phyloP scores from a whole-genome alignment of 1,140 invertebrate genomes.

The Dermatophagoides farinae region DNA sequence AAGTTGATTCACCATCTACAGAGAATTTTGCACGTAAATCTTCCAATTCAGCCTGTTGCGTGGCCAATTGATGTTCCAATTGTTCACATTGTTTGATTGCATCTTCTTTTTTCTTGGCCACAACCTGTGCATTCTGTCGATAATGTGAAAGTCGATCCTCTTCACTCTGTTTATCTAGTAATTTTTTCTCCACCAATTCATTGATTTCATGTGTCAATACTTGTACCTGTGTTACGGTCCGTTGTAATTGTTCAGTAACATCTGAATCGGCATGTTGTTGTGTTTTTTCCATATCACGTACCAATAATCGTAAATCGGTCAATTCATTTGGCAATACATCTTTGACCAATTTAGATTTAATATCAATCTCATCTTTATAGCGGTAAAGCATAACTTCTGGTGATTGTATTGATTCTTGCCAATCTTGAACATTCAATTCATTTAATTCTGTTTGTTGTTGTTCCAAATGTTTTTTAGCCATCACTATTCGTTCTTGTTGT shows the following conservation, averaged over 20 bases:
- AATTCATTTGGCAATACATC: constrained; percentile 57
- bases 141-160: constrained; percentile 58
- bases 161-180: constrained; percentile 29
- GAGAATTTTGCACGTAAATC: constrained; percentile 1
- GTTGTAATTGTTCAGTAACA: constrained; percentile 41
- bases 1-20: constrained; percentile 34
- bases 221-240: constrained; percentile 39
- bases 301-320: constrained; percentile 35
- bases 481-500: neutral
- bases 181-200: constrained; percentile 30
- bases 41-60: neutral
- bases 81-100: neutral
- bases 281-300: constrained; percentile 44
- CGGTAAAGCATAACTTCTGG: constrained; percentile 37
- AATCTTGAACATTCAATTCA: neutral
- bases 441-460: neutral
- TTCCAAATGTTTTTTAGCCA: neutral
- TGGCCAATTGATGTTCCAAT: neutral
- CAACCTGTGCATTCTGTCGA: constrained; percentile 43
- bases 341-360: constrained; percentile 49
- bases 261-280: constrained; percentile 37
- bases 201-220: constrained; percentile 39
- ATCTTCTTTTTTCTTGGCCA: constrained; percentile 1
- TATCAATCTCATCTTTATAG: constrained; percentile 51
- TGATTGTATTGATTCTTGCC: constrained; percentile 12